Evolutionary conservation across 2,888 invertebrate species (phyloP), one percentile per base, ranked within the genome.

Genomic region (Lasius fuliginosus): DNA sequence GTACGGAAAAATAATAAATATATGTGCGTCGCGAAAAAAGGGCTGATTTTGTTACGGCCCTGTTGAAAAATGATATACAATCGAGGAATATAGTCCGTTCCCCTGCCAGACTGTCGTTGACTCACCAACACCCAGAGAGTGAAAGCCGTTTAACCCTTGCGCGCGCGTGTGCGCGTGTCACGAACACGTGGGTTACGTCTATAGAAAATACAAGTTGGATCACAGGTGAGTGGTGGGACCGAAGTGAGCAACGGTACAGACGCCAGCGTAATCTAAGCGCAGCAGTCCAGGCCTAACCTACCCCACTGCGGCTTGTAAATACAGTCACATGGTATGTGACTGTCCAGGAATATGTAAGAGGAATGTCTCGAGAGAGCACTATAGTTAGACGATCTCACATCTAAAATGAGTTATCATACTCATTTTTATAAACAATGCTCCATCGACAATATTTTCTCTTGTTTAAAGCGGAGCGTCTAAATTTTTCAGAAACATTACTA

Each of bases 91-190:
- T 67, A 79, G 82, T 49, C 82, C 84, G 76, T 87, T 88, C 84
- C 83, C 85, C 82, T 87, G 87, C 83, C 85, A 84, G 71, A 68
- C 84, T 69, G 69, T 85, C 74, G 84, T 87, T 85, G 86, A 86
- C 87, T 90, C 87, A 90, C 90, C 87, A 91, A 91, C 88, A 90
- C 91, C 86, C 77, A 46, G 79, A 91, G 89, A 92, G 92, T 92
- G 92, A 92, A 92, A 93, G 92, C 91, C 83, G 86, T 85, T 87
- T 91, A 88, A 89, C 81, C 83, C 86, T 74, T 49, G 65, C 60
- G 30, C 71, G 60, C 71, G 58, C 64, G 30, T 23, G 30, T 33
- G 71, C 49, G 42, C 79, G 76, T 68, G 49, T 53, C 77, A 75
- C 85, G 79, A 81, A 75, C 88, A 87, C 90, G 88, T 88, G 90